Conservation (phyloP, 1,140 invertebrate genomes). For the Spodoptera frugiperda region DNA sequence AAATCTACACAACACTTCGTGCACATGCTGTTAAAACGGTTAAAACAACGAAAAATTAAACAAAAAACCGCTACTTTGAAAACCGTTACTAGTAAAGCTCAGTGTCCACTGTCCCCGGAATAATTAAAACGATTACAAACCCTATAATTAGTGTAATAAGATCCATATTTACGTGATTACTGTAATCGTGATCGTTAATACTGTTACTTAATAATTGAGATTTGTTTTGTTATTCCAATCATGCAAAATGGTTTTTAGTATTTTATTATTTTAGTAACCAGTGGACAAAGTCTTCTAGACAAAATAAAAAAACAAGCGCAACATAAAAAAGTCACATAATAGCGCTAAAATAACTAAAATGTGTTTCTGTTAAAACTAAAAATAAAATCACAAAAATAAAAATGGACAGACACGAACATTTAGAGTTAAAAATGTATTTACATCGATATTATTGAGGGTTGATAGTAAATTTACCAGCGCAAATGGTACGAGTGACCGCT, state of each 20-base stretch:
- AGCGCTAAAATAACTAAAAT: slow-evolving; percentile 32
- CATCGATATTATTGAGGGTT: slow-evolving; percentile 79
- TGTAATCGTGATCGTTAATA: too few species aligned
- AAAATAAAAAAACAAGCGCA: slow-evolving; percentile 19
- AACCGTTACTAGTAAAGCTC: slow-evolving; percentile 17
- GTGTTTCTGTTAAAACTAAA: background rate
- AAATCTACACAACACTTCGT: slow-evolving; percentile 46
- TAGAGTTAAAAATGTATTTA: slow-evolving; percentile 74
- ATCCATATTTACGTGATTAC: too few species aligned
- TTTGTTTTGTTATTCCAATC: too few species aligned
- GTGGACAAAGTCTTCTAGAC: slow-evolving; percentile 24
- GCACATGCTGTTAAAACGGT: slow-evolving; percentile 43
- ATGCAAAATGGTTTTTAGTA: too few species aligned
- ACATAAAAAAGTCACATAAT: slow-evolving; percentile 19
- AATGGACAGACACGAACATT: slow-evolving; percentile 52
- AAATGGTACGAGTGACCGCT: slow-evolving; percentile 83
- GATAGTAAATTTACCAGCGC: slow-evolving; percentile 85
- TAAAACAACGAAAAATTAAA: slow-evolving; percentile 26
- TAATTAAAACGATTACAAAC: background rate
- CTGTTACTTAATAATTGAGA: too few species aligned
- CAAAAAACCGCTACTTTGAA: slow-evolving; percentile 10
- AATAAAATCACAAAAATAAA: slow-evolving; percentile 38
- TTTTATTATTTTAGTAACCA: background rate
- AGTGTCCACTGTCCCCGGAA: slow-evolving; percentile 31
- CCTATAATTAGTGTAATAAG: slow-evolving; percentile 3